These are phyloP conservation scores for Sminthurinus aureus DNA, from an alignment of 2,888 invertebrate genomes.

Conservation along the genomic window DNA sequence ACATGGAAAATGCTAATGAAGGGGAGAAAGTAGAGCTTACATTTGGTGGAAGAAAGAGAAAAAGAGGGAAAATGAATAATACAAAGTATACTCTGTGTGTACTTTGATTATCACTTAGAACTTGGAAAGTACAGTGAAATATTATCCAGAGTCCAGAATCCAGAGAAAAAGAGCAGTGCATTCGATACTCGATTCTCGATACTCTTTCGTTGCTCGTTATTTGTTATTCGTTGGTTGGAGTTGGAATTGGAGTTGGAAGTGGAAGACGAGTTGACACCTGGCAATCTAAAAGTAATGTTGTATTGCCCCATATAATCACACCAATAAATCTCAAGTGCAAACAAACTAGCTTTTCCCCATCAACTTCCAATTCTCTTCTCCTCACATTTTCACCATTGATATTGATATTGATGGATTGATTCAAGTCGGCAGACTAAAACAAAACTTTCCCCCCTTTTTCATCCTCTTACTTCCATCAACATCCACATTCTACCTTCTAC, in stretches of 20 bases:
- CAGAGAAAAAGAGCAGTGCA: background rate
- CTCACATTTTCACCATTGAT: background rate
- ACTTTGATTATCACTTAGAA: too few relatives aligned
- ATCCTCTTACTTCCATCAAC: background rate
- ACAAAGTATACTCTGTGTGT: too few relatives aligned
- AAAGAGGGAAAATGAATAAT: too few relatives aligned
- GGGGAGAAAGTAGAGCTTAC: too few relatives aligned
- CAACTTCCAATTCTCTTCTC: background rate
- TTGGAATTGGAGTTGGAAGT: background rate
- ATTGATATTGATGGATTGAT: too few relatives aligned
- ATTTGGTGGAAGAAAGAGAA: too few relatives aligned
- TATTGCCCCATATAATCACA: slow-evolving; percentile 11
- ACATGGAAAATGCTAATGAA: background rate
- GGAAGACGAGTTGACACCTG: background rate
- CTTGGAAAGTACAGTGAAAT: too few relatives aligned
- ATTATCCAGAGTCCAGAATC: background rate
- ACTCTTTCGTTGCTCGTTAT: too few relatives aligned
- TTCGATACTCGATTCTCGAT: too few relatives aligned
- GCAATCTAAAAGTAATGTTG: slow-evolving; percentile 13
- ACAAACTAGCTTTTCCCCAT: background rate
- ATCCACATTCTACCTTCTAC: too few relatives aligned
- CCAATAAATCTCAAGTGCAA: slow-evolving; percentile 15
- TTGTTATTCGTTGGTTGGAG: background rate
- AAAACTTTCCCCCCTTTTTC: background rate
- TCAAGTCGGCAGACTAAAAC: too few relatives aligned